phyloP scores from a whole-genome alignment of 2,113 vertebrate species.

The Cathartes aura region DNA sequence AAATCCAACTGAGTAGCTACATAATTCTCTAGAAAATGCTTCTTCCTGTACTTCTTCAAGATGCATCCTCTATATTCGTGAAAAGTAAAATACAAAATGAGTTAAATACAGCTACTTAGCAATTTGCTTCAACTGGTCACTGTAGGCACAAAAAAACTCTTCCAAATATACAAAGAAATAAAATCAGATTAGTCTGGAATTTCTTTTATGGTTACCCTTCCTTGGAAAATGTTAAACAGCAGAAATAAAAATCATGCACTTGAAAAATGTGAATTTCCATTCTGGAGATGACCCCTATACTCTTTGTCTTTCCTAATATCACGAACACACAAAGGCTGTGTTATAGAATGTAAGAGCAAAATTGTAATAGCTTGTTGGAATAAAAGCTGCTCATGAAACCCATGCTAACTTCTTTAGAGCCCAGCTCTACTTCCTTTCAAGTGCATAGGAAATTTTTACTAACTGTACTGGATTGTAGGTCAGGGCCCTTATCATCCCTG shows the following conservation, averaged over 20 bases:
- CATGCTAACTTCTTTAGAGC: background rate
- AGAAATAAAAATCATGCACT: background rate
- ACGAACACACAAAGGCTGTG: background rate
- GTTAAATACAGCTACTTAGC: background rate
- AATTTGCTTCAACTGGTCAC: background rate
- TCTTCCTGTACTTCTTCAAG: background rate
- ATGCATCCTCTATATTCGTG: background rate
- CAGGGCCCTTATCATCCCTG: background rate
- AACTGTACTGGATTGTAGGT: background rate
- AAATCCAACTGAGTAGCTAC: background rate
- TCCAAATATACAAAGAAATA: background rate
- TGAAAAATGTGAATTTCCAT: background rate
- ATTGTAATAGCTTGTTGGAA: background rate
- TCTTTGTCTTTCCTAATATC: background rate
- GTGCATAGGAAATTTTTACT: background rate
- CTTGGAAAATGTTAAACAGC: background rate
- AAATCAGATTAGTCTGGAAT: background rate
- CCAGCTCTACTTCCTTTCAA: background rate
- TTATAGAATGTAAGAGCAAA: rapidly evolving
- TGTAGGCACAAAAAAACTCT: background rate
- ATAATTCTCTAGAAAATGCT: background rate
- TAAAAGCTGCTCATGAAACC: background rate
- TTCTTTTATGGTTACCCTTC: background rate
- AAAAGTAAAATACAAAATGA: background rate
- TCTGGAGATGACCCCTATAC: background rate